phyloP scores from a whole-genome alignment of 2,113 vertebrate genomes.

The Hyaena hyaena region DNA sequence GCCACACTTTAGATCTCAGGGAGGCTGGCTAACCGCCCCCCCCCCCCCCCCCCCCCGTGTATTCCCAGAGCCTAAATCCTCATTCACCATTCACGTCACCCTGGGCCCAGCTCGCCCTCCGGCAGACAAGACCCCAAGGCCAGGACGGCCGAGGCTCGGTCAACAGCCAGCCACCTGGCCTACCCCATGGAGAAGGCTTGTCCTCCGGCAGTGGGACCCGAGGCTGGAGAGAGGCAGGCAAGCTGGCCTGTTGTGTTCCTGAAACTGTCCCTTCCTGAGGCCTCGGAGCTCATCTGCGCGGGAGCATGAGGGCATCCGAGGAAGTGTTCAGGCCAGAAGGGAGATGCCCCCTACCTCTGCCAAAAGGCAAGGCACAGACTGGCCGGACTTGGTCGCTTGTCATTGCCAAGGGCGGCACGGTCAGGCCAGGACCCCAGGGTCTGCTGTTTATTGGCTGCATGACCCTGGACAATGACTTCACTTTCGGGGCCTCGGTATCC shows the following conservation, averaged over 20 bases:
- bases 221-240: neutral
- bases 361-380: neutral
- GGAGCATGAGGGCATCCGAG: neutral
- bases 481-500: neutral
- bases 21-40: neutral
- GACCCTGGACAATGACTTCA: neutral
- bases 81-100: fast-evolving
- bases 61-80: neutral
- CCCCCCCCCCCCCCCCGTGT: no score
- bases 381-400: fast-evolving
- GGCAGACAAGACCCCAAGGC: neutral
- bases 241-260: no score
- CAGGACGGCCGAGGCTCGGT: neutral
- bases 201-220: fast-evolving
- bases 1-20: neutral
- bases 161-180: neutral
- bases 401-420: fast-evolving
- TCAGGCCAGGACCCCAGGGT: fast-evolving
- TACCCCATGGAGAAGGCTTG: neutral
- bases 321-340: neutral
- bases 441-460: fast-evolving
- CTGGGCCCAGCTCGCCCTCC: neutral
- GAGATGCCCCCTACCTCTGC: fast-evolving
- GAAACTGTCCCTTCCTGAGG: fast-evolving
- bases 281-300: neutral